Conservation (phyloP, 2,888 invertebrate genomes). For the Aphodius granarius region DNA sequence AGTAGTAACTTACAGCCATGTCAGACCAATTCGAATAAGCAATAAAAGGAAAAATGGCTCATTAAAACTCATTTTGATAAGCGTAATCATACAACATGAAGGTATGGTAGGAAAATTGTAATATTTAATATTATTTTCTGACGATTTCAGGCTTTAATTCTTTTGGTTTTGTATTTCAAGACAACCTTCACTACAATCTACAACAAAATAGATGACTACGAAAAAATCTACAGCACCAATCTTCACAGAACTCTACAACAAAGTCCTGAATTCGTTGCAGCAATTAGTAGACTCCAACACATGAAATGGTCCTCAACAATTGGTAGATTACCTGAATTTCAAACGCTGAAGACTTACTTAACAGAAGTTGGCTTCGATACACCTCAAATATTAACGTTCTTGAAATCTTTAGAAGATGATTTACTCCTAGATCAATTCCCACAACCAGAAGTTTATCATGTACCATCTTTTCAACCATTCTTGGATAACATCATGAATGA, state of each 20-base stretch:
- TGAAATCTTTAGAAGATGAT: not conserved
- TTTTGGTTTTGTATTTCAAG: not conserved
- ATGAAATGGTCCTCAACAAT: slow-evolving; percentile 1
- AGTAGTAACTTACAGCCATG: not conserved
- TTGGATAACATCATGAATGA: not conserved
- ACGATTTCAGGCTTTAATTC: not conserved
- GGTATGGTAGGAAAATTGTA: not conserved
- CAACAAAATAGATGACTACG: not conserved
- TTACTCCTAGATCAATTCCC: not conserved
- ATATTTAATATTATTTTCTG: not conserved
- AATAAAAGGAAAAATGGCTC: not conserved
- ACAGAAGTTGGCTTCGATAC: slow-evolving; percentile 1
- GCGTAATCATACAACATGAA: not conserved
- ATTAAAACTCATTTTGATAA: not conserved
- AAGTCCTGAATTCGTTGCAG: slow-evolving; percentile 2
- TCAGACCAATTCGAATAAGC: not conserved
- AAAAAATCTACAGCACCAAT: not conserved
- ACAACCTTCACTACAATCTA: not conserved
- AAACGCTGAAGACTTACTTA: not conserved
- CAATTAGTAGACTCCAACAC: not conserved
- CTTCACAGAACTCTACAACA: not conserved
- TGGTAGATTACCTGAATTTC: not conserved
- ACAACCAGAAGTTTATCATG: not conserved
- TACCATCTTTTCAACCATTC: slow-evolving; percentile 1
- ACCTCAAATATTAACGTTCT: not conserved